Base-by-base conservation (phyloP, 1,140 invertebrate species). In the Lethocerus indicus region DNA sequence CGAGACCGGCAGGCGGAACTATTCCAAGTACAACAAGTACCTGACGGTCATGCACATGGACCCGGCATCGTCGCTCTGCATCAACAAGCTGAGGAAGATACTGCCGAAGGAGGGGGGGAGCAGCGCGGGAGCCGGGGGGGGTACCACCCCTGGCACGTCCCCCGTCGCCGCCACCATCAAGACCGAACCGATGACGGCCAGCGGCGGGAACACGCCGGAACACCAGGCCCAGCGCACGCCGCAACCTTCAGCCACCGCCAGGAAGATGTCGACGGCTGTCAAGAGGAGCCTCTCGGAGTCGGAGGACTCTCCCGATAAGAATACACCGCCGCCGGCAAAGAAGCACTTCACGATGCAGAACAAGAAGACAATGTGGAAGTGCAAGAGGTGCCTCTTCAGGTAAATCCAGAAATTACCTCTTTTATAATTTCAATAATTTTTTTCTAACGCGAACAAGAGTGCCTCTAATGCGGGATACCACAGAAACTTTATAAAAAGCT, bases 21-120 rank as follows among this genome's bases (percentile, higher is more conserved):
- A 91, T 64, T 84, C 85, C 58, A 90, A 91, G 67, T 91, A 91
- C 65, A 88, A 89, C 61, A 83, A 82, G 66, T 87, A 86, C 60
- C 73, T 89, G 21, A 79, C 80, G 50, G 72, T 83, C 53, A 79
- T 87, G 61, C 64, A 73, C 56, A 67, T 74, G 51, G 69, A 71
- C 47, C 65, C 69, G 49, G 64, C 63, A 39, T 32, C 59, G 13
- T 54, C 54, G 6, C 21, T 24, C 23, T 20, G 24, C 4, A 20
- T 29, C 25, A 45, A 45, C 4, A 29, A 29, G 32, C 53, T 47
- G 13, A 43, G 46, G n/a, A 4, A 29, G 21, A 52, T 46, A 18
- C 39, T 51, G 25, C 46, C 45, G 20, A 53, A 50, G 39, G 47
- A 47, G n/a, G 37, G n/a, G 16, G 37, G 21, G 6, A 40, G 16